Percentiles rank a stretch among this genome's conserved stretches.
phyloP scores from a whole-genome alignment of 2,113 vertebrate genomes.

The Notiomystis cincta region DNA sequence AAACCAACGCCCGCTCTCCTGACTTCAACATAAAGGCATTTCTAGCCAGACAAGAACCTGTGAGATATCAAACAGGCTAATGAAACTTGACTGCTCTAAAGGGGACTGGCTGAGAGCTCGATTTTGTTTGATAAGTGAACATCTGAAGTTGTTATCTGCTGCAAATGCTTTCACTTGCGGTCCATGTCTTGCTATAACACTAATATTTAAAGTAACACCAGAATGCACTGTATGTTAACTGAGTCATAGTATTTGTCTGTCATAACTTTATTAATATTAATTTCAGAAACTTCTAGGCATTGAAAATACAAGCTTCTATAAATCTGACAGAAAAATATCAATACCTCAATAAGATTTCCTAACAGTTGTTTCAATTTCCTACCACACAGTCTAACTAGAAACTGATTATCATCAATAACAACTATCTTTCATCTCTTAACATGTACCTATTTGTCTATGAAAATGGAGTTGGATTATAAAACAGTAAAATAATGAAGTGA shows the following conservation, averaged over 20 bases:
- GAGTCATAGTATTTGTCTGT: neutral
- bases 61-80: neutral
- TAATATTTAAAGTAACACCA: neutral
- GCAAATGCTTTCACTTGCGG: neutral
- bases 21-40: neutral
- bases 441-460: neutral
- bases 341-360: neutral
- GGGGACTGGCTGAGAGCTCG: neutral
- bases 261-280: neutral
- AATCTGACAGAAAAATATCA: conserved; percentile 16
- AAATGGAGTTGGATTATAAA: neutral
- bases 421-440: neutral
- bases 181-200: conserved; percentile 5
- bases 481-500: neutral
- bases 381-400: neutral
- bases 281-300: conserved; percentile 20
- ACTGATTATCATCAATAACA: neutral
- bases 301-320: neutral
- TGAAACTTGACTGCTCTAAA: neutral
- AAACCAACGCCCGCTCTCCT: neutral
- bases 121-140: conserved; percentile 12
- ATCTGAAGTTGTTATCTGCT: neutral
- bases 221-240: neutral
- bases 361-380: neutral
- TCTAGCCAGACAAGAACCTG: neutral